Evolutionary conservation across 2,888 invertebrate genomes (phyloP), one percentile per base, ranked within the genome.

Genomic region (Eristalis intricaria): DNA sequence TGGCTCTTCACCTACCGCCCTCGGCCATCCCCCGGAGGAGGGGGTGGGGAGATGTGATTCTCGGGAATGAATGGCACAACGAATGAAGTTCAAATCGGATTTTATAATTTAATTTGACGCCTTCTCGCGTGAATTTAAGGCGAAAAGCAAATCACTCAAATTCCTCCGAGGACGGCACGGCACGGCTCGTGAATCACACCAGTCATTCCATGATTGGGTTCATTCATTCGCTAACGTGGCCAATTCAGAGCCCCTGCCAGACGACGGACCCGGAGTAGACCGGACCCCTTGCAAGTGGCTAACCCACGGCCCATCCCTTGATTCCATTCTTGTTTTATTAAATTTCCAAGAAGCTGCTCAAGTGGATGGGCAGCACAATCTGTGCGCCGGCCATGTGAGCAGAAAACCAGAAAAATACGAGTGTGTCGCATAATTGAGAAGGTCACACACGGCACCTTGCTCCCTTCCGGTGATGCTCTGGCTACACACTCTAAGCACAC

Each of bases 41-140:
- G 38, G 1, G 10, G 38, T 1, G 13, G 2, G 38, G 1, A 61
- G 38, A 32, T 56, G 70, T 8, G 56, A 56, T 73, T 19, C 50
- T 11, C 26, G 32, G 4, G 74, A 40, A 78, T 70, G 74, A 69
- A 58, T 83, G 86, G 56, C 19, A 60, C 74, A 63, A 32, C 56
- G 68, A 75, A 83, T 75, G 73, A 71, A 75, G 66, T 80, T 69
- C n/a, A 84, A 87, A 84, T 87, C 87, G 80, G 87, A 87, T 87
- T 87, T 84, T 58, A 71, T 84, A 80, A 87, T 84, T 87, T 84
- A 80, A 79, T 65, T 83, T 69, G 76, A 79, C 79, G 87, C 83
- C 80, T 73, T 76, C 75, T 76, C 61, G 60, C 8, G 58, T 73
- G 66, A 84, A 84, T 76, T 60, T 61, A 76, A 78, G 77, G 60